phyloP scores from a whole-genome alignment of 2,797 vertebrate species.

The Acrossocheilus wenchowensis region DNA sequence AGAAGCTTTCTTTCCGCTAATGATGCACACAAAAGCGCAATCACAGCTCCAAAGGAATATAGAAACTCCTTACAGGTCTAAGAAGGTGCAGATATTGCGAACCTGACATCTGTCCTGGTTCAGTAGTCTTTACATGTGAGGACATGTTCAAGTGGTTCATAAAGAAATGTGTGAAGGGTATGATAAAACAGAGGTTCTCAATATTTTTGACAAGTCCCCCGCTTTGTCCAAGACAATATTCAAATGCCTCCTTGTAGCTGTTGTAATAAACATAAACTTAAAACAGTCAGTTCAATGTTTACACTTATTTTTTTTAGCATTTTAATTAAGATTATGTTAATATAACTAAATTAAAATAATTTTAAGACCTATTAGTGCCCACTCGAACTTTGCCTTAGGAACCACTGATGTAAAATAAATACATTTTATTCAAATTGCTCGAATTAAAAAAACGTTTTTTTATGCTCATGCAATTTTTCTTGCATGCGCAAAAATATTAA shows the following conservation, averaged over 20 bases:
- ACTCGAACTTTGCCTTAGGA: not conserved
- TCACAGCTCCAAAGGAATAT: not conserved
- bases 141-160: not conserved
- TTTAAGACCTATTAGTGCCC: not conserved
- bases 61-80: not conserved
- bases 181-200: not conserved
- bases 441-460: not conserved
- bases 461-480: not conserved
- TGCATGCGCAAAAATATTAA: not conserved
- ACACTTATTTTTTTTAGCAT: not conserved
- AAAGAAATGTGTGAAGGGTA: not conserved
- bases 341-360: not conserved
- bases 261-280: not conserved
- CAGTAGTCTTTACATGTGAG: conserved; percentile 1
- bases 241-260: not conserved
- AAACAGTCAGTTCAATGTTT: no score
- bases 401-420: not conserved
- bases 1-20: conserved; percentile 37
- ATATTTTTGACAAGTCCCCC: not conserved
- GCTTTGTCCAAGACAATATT: not conserved
- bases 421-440: not conserved
- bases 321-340: not conserved
- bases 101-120: conserved; percentile 35
- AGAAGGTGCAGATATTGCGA: conserved; percentile 15
- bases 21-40: not conserved